Percentiles rank a stretch among this genome's conserved stretches.
These are phyloP conservation scores for Falco punctatus DNA, from an alignment of 2,113 vertebrate species.

Conservation along the genomic window DNA sequence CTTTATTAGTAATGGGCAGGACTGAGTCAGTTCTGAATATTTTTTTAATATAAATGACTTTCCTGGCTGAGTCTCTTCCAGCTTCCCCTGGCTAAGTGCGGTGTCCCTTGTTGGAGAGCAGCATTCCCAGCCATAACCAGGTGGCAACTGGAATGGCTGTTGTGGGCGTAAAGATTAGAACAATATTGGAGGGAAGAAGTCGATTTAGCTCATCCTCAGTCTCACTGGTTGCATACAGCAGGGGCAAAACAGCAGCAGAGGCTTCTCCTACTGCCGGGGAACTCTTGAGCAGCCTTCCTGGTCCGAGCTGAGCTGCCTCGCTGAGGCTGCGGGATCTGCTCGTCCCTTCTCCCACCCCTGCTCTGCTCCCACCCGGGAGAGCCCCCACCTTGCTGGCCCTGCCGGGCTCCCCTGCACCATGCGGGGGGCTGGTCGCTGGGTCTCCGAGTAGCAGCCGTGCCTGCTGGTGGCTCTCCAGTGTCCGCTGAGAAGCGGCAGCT, in stretches of 20 bases:
- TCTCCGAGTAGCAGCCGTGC: background rate
- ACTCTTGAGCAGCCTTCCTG: no score
- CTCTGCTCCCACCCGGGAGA: no score
- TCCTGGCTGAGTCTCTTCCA: background rate
- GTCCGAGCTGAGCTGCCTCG: background rate
- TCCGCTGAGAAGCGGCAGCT: background rate
- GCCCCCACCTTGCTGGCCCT: no score
- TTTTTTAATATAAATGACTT: background rate
- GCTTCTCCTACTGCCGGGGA: background rate
- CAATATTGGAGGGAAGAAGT: background rate
- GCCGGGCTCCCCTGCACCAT: fast-evolving
- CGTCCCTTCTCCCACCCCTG: background rate
- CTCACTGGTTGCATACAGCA: background rate
- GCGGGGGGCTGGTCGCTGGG: background rate
- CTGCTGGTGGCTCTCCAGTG: background rate
- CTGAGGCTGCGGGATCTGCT: background rate
- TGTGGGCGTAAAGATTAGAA: background rate
- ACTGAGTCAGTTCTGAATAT: background rate
- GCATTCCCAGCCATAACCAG: background rate
- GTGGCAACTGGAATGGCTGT: background rate
- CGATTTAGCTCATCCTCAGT: background rate
- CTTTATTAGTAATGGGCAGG: background rate
- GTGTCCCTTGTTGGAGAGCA: background rate
- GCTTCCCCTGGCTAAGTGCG: background rate
- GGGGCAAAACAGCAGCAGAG: no score